Evolutionary conservation across 2,888 invertebrate genomes (phyloP), one percentile per base, ranked within the genome.

Genomic region (Trichogramma evanescens): DNA sequence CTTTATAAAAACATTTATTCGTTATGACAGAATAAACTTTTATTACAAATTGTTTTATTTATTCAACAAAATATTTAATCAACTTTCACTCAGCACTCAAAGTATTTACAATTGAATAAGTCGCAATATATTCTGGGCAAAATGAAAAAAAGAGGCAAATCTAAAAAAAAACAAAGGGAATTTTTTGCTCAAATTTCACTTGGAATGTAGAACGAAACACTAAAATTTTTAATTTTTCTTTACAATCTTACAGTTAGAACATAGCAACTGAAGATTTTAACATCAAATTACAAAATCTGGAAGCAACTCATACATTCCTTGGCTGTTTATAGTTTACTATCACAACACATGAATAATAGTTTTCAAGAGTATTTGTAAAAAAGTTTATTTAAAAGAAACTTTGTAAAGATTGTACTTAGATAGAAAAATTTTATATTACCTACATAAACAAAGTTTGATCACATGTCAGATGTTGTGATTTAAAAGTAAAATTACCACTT

Each of bases 361-460:
- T 38, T 55, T 63, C 40, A 50, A 64, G 58, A 62, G 64, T 64
- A 64, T 64, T 62, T 58, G 39, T 62, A 60, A 57, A 62, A 64
- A 62, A 62, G 41, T 56, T 64, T 59, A 53, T 59, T 60, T 51
- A 56, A 56, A 50, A 61, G 50, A 60, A 62, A 64, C 59, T 58
- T 50, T 53, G 58, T 53, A 54, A 60, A 62, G 43, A 45, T 59
- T 59, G 56, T 59, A 63, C 59, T 61, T 63, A 49, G 59, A 59
- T 57, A 59, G 59, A 51, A 61, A 54, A 55, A 53, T 38, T 59
- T 64, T 13, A 57, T 58, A 58, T 62, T 60, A 64, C 50, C 58
- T 62, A 64, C 38, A 46, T 62, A 53, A 64, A 56, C 57, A 62
- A 60, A 58, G 52, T 64, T 64, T 62, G 62, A 62, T 64, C 64